A percentile compares a stretch with the other conserved stretches of the same genome.
phyloP scores from a whole-genome alignment of 2,888 invertebrate genomes.

The Drosophila meridionalis region DNA sequence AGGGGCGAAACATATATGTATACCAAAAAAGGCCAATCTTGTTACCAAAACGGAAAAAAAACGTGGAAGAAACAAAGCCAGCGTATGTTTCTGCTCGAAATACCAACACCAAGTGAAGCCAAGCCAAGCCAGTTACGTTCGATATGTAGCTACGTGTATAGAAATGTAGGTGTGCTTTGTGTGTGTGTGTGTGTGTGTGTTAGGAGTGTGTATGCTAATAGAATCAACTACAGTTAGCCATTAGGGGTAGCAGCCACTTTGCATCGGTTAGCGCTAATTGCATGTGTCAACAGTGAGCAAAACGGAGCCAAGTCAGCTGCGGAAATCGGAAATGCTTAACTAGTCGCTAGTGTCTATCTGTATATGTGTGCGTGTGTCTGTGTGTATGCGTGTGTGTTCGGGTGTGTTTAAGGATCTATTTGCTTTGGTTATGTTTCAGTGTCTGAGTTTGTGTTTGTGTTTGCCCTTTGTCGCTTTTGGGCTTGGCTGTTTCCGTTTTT shows the following conservation, averaged over 20 bases:
- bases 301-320: conserved; percentile 59
- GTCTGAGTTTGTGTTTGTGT: conserved; percentile 52
- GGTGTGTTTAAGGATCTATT: conserved; percentile 44
- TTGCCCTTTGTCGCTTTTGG: conserved; percentile 38
- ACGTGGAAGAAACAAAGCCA: conserved; percentile 20
- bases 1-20: conserved; percentile 59
- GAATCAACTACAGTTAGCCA: conserved; percentile 67
- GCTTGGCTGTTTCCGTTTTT: conserved; percentile 71
- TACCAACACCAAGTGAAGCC: conserved; percentile 68
- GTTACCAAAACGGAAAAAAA: conserved; percentile 29
- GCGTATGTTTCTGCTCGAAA: conserved; percentile 25
- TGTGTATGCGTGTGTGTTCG: conserved; percentile 6
- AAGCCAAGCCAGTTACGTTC: conserved; percentile 34
- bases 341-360: conserved; percentile 47
- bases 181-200: conserved; percentile 26
- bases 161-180: conserved; percentile 25
- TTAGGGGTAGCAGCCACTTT: conserved; percentile 67
- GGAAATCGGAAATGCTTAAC: conserved; percentile 81
- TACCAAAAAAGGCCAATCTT: conserved; percentile 46
- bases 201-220: conserved; percentile 68
- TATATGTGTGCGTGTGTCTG: neutral
- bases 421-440: conserved; percentile 60
- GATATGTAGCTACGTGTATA: conserved; percentile 39
- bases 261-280: conserved; percentile 80
- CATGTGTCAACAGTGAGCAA: conserved; percentile 73